Evolutionary conservation across 1,140 invertebrate species (phyloP).

Genomic region (Stratiolaelaps scimitus): DNA sequence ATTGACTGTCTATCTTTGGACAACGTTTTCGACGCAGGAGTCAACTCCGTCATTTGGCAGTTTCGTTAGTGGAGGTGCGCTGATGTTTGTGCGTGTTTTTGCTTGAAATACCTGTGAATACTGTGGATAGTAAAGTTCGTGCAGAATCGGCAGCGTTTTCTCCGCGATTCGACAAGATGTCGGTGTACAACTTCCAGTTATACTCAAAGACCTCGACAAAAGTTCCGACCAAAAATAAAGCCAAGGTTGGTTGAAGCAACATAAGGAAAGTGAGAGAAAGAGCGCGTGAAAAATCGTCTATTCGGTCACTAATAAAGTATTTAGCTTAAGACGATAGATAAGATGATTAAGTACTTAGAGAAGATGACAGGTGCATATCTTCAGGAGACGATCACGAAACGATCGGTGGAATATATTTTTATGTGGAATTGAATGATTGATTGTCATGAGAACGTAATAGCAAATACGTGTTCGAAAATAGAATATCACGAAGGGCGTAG

Average conservation of each 20-base stretch:
- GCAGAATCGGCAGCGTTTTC: neutral
- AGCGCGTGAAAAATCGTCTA: neutral
- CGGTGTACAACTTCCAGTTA: constrained; percentile 19
- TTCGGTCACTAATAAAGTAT: neutral
- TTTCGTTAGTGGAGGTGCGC: no score
- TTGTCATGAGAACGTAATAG: no score
- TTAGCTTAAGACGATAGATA: neutral
- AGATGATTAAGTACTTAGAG: neutral
- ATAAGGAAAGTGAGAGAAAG: neutral
- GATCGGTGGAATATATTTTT: no score
- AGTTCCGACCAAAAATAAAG: neutral
- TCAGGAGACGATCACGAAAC: neutral
- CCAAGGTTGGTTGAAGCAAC: neutral
- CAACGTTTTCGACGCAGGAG: no score
- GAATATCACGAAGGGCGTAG: no score
- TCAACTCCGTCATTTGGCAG: no score
- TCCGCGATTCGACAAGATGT: neutral
- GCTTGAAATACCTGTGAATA: no score
- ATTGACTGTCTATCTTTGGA: no score
- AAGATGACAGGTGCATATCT: neutral
- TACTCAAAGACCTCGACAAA: neutral
- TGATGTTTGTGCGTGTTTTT: no score
- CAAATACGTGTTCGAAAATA: no score
- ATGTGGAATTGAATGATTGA: no score
- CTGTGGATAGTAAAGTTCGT: no score